Percentiles rank a stretch among this genome's conserved stretches.
phyloP scores from a whole-genome alignment of 2,888 invertebrate species.

The Chorisops tibialis region DNA sequence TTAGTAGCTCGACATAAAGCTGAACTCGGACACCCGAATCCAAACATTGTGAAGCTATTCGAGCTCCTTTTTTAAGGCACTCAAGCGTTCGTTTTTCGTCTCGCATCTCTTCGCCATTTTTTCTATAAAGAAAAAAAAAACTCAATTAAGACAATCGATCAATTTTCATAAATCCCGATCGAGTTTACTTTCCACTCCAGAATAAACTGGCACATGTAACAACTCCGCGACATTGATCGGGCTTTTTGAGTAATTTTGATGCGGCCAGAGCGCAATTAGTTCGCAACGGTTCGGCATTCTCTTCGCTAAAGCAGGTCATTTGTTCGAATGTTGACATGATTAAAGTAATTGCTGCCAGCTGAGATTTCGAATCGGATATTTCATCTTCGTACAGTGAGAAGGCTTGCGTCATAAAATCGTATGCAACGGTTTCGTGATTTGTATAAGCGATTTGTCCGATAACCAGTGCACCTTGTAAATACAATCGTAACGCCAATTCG shows the following conservation, averaged over 20 bases:
- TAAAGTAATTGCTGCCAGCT: constrained; percentile 90
- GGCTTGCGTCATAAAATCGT: constrained; percentile 92
- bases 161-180: not conserved
- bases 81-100: constrained; percentile 91
- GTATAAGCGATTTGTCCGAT: constrained; percentile 90
- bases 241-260: constrained; percentile 93
- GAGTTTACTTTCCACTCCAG: constrained; percentile 78
- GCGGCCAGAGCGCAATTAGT: constrained; percentile 96
- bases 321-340: constrained; percentile 95
- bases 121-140: constrained; percentile 36
- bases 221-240: constrained; percentile 95
- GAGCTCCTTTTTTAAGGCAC: constrained; percentile 90
- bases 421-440: constrained; percentile 94
- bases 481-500: constrained; percentile 88
- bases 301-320: constrained; percentile 90
- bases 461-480: constrained; percentile 92
- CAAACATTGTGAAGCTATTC: constrained; percentile 97
- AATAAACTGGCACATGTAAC: constrained; percentile 93
- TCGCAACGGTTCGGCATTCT: constrained; percentile 93
- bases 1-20: constrained; percentile 89
- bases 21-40: constrained; percentile 95
- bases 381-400: constrained; percentile 98
- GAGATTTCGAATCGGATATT: constrained; percentile 95
- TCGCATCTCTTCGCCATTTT: constrained; percentile 63
- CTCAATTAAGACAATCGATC: not conserved